Evolutionary conservation across 2,113 vertebrate species (phyloP).

Genomic region (Prionailurus viverrinus): DNA sequence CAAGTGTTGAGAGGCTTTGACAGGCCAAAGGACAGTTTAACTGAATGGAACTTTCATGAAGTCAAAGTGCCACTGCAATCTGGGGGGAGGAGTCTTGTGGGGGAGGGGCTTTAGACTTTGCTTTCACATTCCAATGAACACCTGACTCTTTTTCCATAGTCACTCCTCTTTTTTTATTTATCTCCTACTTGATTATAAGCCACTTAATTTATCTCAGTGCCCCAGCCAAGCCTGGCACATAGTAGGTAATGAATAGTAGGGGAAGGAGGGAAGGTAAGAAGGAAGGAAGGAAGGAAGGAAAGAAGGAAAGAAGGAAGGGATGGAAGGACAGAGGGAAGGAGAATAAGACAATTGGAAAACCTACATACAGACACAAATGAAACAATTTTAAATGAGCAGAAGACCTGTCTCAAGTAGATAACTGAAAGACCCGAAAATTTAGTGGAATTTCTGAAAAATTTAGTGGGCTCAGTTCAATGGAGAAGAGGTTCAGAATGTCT

Average conservation of each 20-base stretch:
- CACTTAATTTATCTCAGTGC: neutral
- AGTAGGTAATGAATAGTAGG: neutral
- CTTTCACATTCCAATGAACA: neutral
- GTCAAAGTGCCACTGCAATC: neutral
- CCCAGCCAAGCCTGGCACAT: neutral
- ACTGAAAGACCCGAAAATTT: neutral
- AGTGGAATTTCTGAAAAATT: neutral
- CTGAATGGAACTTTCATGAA: conserved; percentile 70
- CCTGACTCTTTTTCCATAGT: neutral
- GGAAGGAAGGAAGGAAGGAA: neutral
- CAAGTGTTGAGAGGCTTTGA: neutral
- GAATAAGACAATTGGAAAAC: neutral
- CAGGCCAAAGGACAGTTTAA: conserved; percentile 68
- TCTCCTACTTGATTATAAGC: neutral
- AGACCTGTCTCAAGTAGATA: neutral
- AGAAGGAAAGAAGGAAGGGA: neutral
- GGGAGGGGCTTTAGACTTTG: neutral
- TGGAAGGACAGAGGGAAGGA: neutral
- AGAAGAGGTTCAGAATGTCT: neutral
- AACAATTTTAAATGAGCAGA: neutral
- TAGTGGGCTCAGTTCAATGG: neutral
- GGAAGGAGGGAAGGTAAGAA: rapidly evolving
- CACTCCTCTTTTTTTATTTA: neutral
- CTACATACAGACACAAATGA: neutral
- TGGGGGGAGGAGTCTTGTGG: neutral